Base-by-base conservation (phyloP, 2,797 vertebrate species). In the Poeciliopsis turneri region DNA sequence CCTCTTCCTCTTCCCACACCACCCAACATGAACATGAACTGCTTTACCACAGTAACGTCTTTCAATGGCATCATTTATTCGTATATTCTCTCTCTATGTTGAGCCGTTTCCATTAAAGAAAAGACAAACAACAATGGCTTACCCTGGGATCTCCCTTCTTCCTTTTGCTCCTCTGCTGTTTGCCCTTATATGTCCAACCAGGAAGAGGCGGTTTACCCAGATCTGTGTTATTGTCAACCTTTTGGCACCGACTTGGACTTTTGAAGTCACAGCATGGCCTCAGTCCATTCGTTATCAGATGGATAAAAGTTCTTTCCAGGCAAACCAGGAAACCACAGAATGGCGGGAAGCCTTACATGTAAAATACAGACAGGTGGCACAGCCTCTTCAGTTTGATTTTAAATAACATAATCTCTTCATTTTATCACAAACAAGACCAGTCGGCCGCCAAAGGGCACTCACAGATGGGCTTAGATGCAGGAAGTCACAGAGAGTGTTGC, bases 161-260 rank as follows among this genome's bases (percentile, higher is more conserved):
- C 90, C 85, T 85, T 84, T 82, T 66, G 76, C 74, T 76, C 59
- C 79, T 85, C 86, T 47, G 47, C 72, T 30, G 68, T 89, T 88
- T 95, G 92, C 78, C 96, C 95, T 92, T 95, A 95, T 96, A 95
- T 94, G 95, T 95, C 90, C 94, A 93, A 64, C 86, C 55, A 95
- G 95, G 94, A 95, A 95, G 87, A 87, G 82, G 86, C 86, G 39
- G 84, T 91, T 93, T 82, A 82, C 84, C 84, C 83, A 79, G 85
- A 92, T 88, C 88, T 85, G 82, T 87, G 84, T 91, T 91, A 84
- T 93, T 95, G 91, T 91, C 92, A 91, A 90, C 93, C 89, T 81
- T 85, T 89, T 90, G 91, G 90, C 89, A 90, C 84, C 80, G 76
- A 77, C 78, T 73, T 77, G 70, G 83, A 78, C 78, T 83, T 72